Evolutionary conservation across 2,888 invertebrate species (phyloP).

Genomic region (Trissolcus japonicus): DNA sequence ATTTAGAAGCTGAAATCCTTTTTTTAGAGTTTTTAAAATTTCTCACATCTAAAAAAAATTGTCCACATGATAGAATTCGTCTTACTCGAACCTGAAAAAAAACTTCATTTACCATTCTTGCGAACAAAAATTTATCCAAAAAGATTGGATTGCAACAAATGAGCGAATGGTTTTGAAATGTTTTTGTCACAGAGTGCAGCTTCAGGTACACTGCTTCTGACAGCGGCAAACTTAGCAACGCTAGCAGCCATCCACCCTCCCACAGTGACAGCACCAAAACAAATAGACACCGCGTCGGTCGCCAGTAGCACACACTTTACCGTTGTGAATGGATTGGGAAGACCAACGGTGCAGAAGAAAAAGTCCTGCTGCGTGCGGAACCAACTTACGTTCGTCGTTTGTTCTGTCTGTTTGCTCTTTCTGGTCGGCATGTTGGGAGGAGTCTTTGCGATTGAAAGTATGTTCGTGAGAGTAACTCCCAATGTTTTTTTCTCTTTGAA

Average conservation of each 20-base stretch:
- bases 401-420: constrained; percentile 89
- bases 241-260: constrained; percentile 76
- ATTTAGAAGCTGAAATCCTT: too few species aligned
- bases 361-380: constrained; percentile 86
- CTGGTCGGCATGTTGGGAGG: constrained; percentile 88
- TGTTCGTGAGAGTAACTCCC: constrained; percentile 75
- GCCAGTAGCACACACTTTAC: constrained; percentile 93
- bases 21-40: too few species aligned
- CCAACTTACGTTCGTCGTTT: constrained; percentile 88
- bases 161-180: not conserved
- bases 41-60: too few species aligned
- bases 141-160: too few species aligned
- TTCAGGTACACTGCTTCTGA: constrained; percentile 87
- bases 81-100: too few species aligned
- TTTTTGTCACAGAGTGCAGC: constrained; percentile 83
- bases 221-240: constrained; percentile 83
- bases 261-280: constrained; percentile 77
- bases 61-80: too few species aligned
- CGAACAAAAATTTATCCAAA: too few species aligned
- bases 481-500: not conserved
- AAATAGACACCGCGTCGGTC: constrained; percentile 83
- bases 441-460: constrained; percentile 90
- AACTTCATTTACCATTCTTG: too few species aligned
- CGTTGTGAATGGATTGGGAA: constrained; percentile 86
- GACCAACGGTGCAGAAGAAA: constrained; percentile 80